Conservation (phyloP, 2,888 invertebrate species). For the Dyspetes luteomarginatus region DNA sequence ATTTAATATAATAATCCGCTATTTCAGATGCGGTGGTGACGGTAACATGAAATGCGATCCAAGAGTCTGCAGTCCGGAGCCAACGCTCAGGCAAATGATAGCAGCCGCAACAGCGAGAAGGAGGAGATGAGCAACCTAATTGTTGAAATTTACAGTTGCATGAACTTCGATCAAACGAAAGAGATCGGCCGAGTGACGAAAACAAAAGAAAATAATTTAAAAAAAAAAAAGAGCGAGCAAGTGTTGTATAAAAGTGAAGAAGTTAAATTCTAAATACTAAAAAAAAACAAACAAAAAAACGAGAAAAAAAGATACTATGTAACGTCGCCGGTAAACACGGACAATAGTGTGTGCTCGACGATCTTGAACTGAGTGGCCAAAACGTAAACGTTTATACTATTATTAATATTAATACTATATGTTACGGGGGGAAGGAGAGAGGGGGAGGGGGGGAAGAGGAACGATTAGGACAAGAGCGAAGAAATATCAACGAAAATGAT, state of each 20-base stretch:
- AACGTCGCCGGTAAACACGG: slow-evolving; percentile 78
- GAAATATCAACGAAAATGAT: not conserved
- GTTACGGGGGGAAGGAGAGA: slow-evolving; percentile 47
- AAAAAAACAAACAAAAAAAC: slow-evolving; percentile 55
- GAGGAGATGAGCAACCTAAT: slow-evolving; percentile 86
- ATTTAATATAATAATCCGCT: too few relatives aligned
- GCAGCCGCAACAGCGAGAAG: slow-evolving; percentile 91
- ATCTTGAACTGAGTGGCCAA: slow-evolving; percentile 82
- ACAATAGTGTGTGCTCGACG: slow-evolving; percentile 80
- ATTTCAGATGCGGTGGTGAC: slow-evolving; percentile 93
- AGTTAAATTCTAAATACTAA: slow-evolving; percentile 78
- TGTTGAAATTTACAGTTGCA: slow-evolving; percentile 18
- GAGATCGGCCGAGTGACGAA: slow-evolving; percentile 34
- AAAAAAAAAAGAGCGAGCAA: slow-evolving; percentile 37
- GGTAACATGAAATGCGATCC: slow-evolving; percentile 98
- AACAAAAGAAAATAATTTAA: slow-evolving; percentile 51
- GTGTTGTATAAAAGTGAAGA: slow-evolving; percentile 80
- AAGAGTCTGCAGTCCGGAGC: slow-evolving; percentile 94
- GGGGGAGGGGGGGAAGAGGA: not conserved
- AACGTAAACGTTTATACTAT: slow-evolving; percentile 82
- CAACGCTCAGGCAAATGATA: slow-evolving; percentile 95
- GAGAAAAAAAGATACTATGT: too few relatives aligned
- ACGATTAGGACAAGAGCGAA: not conserved
- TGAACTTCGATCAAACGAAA: slow-evolving; percentile 29
- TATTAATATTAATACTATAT: slow-evolving; percentile 61